These are phyloP conservation scores for Strix aluco DNA, from an alignment of 2,113 vertebrate species.

Conservation along the genomic window DNA sequence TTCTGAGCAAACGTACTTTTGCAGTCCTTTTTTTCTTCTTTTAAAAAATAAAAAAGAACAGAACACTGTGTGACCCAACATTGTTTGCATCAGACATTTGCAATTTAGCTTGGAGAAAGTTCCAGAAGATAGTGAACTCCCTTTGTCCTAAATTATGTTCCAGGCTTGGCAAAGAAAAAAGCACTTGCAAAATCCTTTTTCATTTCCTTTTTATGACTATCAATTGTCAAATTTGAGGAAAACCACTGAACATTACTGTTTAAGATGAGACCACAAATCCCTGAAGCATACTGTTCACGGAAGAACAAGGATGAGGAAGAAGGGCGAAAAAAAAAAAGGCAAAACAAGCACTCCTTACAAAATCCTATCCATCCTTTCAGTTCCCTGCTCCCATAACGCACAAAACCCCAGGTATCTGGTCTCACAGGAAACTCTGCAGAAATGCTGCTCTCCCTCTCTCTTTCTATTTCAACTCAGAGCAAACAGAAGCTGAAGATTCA, in stretches of 20 bases:
- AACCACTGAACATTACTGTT: not conserved
- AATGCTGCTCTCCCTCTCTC: not conserved
- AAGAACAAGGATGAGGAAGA: not conserved
- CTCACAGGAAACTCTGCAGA: not conserved
- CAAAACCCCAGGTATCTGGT: not conserved
- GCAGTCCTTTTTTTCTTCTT: not conserved
- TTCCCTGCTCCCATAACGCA: not conserved
- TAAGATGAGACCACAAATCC: not conserved
- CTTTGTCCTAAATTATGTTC: not conserved
- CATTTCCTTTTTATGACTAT: not conserved
- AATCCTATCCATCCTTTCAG: not conserved
- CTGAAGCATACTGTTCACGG: not conserved
- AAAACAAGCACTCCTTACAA: not conserved
- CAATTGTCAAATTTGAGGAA: not conserved
- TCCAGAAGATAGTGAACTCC: not conserved
- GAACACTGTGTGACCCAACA: not conserved
- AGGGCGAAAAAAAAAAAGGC: not conserved
- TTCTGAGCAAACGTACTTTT: not conserved
- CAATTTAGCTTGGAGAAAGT: not conserved
- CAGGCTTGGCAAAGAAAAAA: not conserved
- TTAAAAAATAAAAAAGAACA: not conserved
- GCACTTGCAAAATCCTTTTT: not conserved
- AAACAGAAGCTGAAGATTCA: not conserved
- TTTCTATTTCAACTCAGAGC: not conserved
- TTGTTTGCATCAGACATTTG: not conserved